phyloP scores from a whole-genome alignment of 1,140 invertebrate species.

The Wasmannia auropunctata region DNA sequence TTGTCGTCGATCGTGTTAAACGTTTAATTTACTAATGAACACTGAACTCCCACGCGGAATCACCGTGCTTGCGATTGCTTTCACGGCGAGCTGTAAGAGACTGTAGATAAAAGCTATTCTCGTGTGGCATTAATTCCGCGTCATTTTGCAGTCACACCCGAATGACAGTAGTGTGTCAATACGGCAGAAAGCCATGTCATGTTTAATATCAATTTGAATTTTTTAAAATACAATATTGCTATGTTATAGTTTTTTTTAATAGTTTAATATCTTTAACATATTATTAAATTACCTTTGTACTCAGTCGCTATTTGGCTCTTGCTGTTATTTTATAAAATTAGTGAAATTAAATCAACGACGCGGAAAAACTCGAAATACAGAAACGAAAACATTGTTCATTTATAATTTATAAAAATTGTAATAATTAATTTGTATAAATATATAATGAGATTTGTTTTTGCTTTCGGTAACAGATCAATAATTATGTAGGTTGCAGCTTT shows the following conservation, averaged over 20 bases:
- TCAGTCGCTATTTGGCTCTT: neutral
- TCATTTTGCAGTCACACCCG: neutral
- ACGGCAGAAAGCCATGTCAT: neutral
- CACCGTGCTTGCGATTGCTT: neutral
- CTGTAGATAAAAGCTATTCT: neutral
- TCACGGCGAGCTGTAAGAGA: neutral
- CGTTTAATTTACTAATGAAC: conserved; percentile 75
- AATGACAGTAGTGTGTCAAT: neutral
- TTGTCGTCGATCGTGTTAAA: conserved; percentile 58
- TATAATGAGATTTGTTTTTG: neutral
- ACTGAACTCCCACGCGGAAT: conserved; percentile 9
- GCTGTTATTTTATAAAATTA: conserved; percentile 2
- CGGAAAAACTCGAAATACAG: neutral
- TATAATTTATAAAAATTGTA: neutral
- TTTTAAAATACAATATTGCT: neutral
- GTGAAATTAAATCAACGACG: neutral
- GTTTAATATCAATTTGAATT: conserved; percentile 18
- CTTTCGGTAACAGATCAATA: neutral
- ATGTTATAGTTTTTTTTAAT: neutral
- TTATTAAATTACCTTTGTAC: neutral
- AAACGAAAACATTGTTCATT: neutral
- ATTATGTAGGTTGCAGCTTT: neutral
- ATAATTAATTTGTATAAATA: neutral
- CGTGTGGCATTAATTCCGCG: neutral
- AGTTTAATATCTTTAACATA: neutral